Base-by-base conservation (phyloP, 2,797 vertebrate species). In the Peromyscus melanophrys region DNA sequence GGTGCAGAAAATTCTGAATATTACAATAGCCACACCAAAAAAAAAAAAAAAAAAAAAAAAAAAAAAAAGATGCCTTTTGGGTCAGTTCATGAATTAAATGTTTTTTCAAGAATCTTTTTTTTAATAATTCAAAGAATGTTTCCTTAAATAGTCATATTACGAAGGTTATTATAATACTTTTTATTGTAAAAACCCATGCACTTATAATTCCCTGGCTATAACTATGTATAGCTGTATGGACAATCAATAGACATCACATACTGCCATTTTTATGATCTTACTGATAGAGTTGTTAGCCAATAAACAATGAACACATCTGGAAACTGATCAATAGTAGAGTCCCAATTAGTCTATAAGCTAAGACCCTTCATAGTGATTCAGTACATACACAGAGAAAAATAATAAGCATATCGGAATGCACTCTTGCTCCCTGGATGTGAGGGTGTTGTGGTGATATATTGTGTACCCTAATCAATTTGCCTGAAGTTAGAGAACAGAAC, bases 41-140 rank as follows among this genome's bases (percentile, higher is more conserved):
- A 31, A 49, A 49, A 90, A 88, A 19, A 2, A 46, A 59, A 29
- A 80, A 90, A 88, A 19, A 2, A 46, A 59, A 29, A 46, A 8
- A 8, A 46, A 46, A 46, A 46, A n/a, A 0, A 88, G 81, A 90
- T 59, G 12, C 11, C 75, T 89, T 95, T 96, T 67, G 57, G 37
- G 12, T 90, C 40, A 71, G 23, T 63, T 76, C 61, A 40, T 87
- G n/a, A 90, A 83, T 89, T 86, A 90, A 90, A 89, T 67, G 12
- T 61, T 91, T 94, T 94, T 94, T 92, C 37, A 75, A 71, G 17
- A 75, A 31, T 29, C 21, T 86, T 69, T 55, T 76, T 87, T 96
- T 81, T 40, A 40, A 55, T 83, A 89, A 89, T 77, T 93, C 49
- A 84, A 93, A 75, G 23, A 88, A 75, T 25, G 23, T 49, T 65